Evolutionary conservation across 2,888 invertebrate species (phyloP), one percentile per base, ranked within the genome.

Genomic region (Slavum lentiscoides): DNA sequence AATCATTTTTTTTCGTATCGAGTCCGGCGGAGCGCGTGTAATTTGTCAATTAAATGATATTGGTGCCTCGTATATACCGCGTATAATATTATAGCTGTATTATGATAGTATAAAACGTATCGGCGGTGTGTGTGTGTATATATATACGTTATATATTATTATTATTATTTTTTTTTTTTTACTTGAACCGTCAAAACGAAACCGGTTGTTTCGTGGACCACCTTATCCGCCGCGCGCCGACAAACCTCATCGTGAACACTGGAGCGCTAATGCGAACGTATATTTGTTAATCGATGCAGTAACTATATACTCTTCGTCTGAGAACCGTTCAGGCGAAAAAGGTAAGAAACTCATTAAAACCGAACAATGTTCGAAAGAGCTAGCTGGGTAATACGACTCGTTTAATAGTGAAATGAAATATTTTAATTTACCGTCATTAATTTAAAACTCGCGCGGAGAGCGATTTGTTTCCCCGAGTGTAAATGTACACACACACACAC

Each of bases 231-330:
- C 70, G 43, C 21, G 49, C n/a, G n/a, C n/a, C n/a, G n/a, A n/a
- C n/a, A n/a, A n/a, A 77, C 13, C 49, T 77, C 19, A n/a, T 70
- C 39, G 5, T n/a, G n/a, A n/a, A n/a, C n/a, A n/a, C n/a, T n/a
- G n/a, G 61, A 55, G 58, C 72, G 39, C 70, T 80, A 80, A 80
- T 72, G 70, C 64, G 80, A 72, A 80, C 66, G 64, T 64, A 64
- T 72, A 72, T 72, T 64, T 70, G 80, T 80, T 72, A 80, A 80
- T 80, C 80, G 70, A 80, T 58, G 80, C 62, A 49, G 75, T 76
- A 76, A 76, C 68, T 76, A 68, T 30, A 43, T 67, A 49, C 58
- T 23, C 15, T 9, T 6, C 1, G 4, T 9, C 43, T 7, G 43
- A 7, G 66, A 49, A 59, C 75, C 43, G 67, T 68, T 49, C 67